These are phyloP conservation scores for Pantherophis vulpinus DNA, from an alignment of 2,797 vertebrate genomes.

Conservation along the genomic window DNA sequence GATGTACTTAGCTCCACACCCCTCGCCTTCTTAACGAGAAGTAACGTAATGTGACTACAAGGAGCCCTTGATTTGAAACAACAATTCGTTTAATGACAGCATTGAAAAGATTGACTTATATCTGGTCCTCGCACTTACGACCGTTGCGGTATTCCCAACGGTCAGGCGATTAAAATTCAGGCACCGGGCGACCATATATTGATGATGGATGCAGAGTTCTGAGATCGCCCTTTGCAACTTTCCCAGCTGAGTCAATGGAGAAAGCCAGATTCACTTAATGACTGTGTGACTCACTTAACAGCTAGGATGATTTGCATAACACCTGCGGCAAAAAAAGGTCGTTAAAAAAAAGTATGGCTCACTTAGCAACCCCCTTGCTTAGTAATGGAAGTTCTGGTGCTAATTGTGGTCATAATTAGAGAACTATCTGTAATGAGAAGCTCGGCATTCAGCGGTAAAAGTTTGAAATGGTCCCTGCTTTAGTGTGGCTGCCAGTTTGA, in stretches of 20 bases:
- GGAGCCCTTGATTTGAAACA: background rate
- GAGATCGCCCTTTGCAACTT: background rate
- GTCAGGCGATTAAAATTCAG: background rate
- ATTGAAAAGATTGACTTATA: no score
- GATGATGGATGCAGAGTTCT: background rate
- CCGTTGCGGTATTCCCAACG: background rate
- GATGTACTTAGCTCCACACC: background rate
- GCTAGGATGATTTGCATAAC: background rate
- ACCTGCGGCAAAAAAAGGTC: background rate
- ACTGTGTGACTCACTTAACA: background rate
- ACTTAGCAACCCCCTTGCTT: background rate
- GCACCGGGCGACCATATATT: background rate
- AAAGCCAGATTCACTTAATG: background rate
- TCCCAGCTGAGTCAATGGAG: background rate
- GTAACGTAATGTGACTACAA: background rate
- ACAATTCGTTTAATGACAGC: background rate
- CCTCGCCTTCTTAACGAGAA: background rate
- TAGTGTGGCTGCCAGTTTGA: no score
- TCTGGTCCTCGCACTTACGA: background rate
- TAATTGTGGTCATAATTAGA: background rate
- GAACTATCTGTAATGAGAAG: background rate
- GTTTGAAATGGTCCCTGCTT: background rate
- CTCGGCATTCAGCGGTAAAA: background rate
- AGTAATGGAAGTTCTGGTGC: background rate
- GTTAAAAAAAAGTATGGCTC: no score